Base-by-base conservation (phyloP, 2,888 invertebrate genomes). In the Argynnis bischoffii region DNA sequence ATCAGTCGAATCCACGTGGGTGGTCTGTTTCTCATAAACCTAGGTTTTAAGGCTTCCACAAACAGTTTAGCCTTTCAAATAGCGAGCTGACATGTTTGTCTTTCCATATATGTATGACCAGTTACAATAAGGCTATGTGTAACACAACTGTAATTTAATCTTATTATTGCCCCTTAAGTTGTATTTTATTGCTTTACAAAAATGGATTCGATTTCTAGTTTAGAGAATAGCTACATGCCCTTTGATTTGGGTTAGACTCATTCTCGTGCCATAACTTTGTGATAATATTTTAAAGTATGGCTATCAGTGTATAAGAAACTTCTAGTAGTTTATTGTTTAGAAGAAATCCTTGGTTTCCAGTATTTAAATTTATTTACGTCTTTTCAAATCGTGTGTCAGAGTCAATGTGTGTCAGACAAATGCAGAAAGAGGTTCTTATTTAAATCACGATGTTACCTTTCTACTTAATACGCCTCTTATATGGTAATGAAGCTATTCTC, bases 401-500 rank as follows among this genome's bases (percentile, higher is more conserved):
- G n/a, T n/a, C n/a, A n/a, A n/a, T n/a, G n/a, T n/a, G 21, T 21
- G 21, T 21, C 61, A 41, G 53, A 61, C 53, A 41, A n/a, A 61
- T 61, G 15, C 61, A 61, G 31, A 64, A 55, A 60, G 61, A 57
- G 48, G 15, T 11, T 59, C 50, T 61, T 53, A 35, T 50, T 51
- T 61, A 51, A 18, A 61, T 61, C 61, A 61, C 53, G 61, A 61
- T 63, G 50, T 66, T 69, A 57, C 66, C 54, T 59, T 56, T 66
- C 61, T 50, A 56, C 53, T 61, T 31, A 51, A 61, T 51, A 63
- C 54, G 53, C 63, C 54, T 73, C 77, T 75, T 75, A 71, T 83
- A 86, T 84, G 84, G 78, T 83, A 86, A 86, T 84, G 81, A 76
- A 74, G 72, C 78, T 79, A 80, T 83, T 83, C 82, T 80, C 71